Evolutionary conservation across 2,888 invertebrate genomes (phyloP).

Genomic region (Gonocerus acuteangulatus): DNA sequence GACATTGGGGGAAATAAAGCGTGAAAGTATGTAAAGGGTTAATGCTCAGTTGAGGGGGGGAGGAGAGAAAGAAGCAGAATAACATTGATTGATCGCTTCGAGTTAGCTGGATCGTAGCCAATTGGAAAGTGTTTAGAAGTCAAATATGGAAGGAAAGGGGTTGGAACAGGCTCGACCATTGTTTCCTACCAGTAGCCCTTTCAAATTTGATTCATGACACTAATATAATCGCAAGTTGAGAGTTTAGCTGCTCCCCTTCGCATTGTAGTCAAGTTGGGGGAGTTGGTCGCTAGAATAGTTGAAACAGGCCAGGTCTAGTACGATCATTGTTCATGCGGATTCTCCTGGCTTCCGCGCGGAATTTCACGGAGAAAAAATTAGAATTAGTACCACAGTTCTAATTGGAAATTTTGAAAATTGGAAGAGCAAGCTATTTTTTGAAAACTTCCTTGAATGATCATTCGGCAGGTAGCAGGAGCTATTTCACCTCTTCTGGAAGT

Average conservation of each 20-base stretch:
- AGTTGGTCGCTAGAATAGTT: conserved; percentile 21
- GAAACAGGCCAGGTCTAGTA: no score
- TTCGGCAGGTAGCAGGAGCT: no score
- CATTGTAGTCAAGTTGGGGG: conserved; percentile 25
- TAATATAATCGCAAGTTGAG: conserved; percentile 29
- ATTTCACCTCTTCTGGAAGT: no score
- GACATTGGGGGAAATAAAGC: no score
- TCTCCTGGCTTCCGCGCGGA: background rate
- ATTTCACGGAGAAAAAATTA: background rate
- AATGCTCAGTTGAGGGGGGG: no score
- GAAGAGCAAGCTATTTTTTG: no score
- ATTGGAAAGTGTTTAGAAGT: conserved; percentile 7
- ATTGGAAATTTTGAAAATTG: no score
- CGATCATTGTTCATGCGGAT: background rate
- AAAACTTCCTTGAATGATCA: no score
- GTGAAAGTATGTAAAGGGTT: no score
- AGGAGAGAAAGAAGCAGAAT: no score
- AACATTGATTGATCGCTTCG: background rate
- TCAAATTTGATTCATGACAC: conserved; percentile 32
- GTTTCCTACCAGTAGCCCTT: background rate
- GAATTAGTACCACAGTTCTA: no score
- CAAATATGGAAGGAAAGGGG: background rate
- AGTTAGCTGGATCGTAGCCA: conserved; percentile 5
- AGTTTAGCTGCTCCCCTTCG: background rate
- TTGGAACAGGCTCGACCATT: background rate